Conservation (phyloP, 2,797 vertebrate species). For the Cirrhinus mrigala region DNA sequence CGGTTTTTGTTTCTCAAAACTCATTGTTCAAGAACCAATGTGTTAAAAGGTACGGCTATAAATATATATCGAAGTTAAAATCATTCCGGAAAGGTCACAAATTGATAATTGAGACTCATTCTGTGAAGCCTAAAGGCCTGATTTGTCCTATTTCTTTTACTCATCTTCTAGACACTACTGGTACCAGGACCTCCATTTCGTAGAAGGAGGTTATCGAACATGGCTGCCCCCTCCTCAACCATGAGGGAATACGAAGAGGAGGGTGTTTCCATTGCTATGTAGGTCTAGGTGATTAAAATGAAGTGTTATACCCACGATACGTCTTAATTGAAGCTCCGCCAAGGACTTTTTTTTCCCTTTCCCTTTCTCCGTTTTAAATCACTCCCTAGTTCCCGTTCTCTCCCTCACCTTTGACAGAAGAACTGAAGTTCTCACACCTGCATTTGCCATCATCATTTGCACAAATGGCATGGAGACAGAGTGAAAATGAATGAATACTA, state of each 20-base stretch:
- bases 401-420: constrained; percentile 43
- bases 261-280: constrained; percentile 79
- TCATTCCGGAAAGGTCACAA: constrained; percentile 62
- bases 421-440: constrained; percentile 43
- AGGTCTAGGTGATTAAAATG: constrained; percentile 83
- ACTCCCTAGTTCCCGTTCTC: constrained; percentile 18
- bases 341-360: constrained; percentile 44
- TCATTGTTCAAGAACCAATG: constrained; percentile 31
- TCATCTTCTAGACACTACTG: constrained; percentile 63
- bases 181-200: constrained; percentile 74
- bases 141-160: constrained; percentile 78
- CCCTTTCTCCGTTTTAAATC: constrained; percentile 15
- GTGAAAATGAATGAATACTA: constrained; percentile 45
- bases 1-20: constrained; percentile 53
- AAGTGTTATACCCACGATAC: constrained; percentile 64
- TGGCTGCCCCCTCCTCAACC: constrained; percentile 70
- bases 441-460: constrained; percentile 52
- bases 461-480: constrained; percentile 44
- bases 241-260: constrained; percentile 74
- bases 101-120: constrained; percentile 67
- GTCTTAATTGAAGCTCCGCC: constrained; percentile 69
- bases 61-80: constrained; percentile 61
- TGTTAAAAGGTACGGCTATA: constrained; percentile 57
- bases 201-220: constrained; percentile 78
- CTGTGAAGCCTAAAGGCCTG: constrained; percentile 76